phyloP scores from a whole-genome alignment of 2,888 invertebrate genomes.

The Anthophora plumipes region DNA sequence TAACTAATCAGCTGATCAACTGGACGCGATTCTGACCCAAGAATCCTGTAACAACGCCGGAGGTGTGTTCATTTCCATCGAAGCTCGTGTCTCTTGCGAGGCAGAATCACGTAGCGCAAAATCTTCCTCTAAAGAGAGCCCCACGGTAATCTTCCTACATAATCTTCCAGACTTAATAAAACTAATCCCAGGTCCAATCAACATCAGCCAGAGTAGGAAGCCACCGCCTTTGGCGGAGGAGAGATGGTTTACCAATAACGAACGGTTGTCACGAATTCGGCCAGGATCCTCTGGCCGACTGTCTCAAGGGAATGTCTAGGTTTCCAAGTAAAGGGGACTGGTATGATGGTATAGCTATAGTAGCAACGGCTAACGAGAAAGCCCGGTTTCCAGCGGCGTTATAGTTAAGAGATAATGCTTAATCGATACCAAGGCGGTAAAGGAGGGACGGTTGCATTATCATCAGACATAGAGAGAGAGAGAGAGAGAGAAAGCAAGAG shows the following conservation, averaged over 20 bases:
- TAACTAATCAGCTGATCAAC: too few relatives aligned
- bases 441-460: conserved; percentile 38
- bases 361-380: conserved; percentile 36
- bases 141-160: too few relatives aligned
- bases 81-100: too few relatives aligned
- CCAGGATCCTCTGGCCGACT: conserved; percentile 6
- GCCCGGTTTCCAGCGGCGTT: conserved; percentile 40
- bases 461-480: not conserved
- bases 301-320: conserved; percentile 47
- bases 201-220: not conserved
- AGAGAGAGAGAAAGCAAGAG: conserved; percentile 49
- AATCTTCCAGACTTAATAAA: not conserved
- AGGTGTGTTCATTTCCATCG: too few relatives aligned
- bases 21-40: too few relatives aligned
- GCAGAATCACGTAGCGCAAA: too few relatives aligned
- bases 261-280: not conserved
- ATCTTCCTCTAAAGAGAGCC: too few relatives aligned
- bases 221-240: not conserved
- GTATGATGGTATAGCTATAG: not conserved
- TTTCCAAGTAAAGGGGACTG: conserved; percentile 16
- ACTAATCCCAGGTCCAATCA: conserved; percentile 6
- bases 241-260: conserved; percentile 7
- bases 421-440: conserved; percentile 62
- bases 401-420: conserved; percentile 69
- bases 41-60: too few relatives aligned